phyloP scores from a whole-genome alignment of 2,113 vertebrate species.

The Halichoeres trimaculatus region DNA sequence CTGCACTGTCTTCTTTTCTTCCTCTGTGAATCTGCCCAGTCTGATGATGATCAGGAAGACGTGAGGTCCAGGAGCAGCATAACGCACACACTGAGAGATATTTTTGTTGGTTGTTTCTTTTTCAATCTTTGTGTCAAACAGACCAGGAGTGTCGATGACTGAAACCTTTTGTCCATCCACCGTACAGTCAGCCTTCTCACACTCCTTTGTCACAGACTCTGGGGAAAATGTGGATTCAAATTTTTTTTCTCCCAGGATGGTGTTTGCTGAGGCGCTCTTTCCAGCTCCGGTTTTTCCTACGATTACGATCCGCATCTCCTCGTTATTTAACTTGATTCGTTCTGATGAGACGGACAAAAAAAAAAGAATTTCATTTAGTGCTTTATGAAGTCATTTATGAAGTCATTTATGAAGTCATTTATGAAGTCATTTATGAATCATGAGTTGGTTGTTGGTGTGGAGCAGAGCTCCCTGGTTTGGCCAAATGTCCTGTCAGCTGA shows the following conservation, averaged over 20 bases:
- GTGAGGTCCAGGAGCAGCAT: constrained; percentile 25
- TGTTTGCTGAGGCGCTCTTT: constrained; percentile 9
- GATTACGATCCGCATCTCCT: neutral
- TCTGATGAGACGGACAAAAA: neutral
- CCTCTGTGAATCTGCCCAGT: constrained; percentile 21
- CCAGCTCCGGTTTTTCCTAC: neutral
- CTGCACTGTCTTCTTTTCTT: constrained; percentile 9
- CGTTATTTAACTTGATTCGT: neutral
- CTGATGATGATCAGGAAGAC: neutral
- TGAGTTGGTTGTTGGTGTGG: no score
- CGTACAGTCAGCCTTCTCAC: neutral
- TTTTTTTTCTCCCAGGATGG: neutral
- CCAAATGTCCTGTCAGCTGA: no score
- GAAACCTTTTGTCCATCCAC: neutral
- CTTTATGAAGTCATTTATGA: no score
- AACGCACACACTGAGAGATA: neutral
- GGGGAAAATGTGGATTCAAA: neutral
- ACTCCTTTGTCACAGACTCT: rapidly evolving
- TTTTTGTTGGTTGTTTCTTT: neutral
- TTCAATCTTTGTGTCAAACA: neutral
- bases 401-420: no score
- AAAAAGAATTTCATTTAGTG: neutral
- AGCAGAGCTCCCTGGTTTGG: no score
- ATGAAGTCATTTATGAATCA: no score
- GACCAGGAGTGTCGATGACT: constrained; percentile 11